Conservation (phyloP, 23 tunicate genomes). For the Phallusia fumigata region DNA sequence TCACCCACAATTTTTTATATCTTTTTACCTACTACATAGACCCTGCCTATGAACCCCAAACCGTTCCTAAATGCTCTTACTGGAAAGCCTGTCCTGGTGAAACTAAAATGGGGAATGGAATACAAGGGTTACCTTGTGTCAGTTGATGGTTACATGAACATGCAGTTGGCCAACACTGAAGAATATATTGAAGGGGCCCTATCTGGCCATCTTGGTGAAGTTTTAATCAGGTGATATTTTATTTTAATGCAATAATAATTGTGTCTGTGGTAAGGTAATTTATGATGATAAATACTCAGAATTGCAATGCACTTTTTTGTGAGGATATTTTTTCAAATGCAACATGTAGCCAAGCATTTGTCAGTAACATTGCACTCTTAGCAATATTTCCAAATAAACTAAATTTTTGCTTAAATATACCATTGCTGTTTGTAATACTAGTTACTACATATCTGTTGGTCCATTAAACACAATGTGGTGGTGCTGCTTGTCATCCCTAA, state of each 20-base stretch:
- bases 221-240: constrained; percentile 41
- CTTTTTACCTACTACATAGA: constrained; percentile 19
- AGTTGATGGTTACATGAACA: constrained; percentile 93
- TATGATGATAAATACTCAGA: no score
- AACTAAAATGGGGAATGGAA: constrained; percentile 95
- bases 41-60: constrained; percentile 87
- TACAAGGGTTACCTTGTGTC: constrained; percentile 88
- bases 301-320: no score
- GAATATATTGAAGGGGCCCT: constrained; percentile 86
- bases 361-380: no score
- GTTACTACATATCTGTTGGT: no score
- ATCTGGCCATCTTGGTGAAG: constrained; percentile 83
- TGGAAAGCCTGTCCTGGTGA: constrained; percentile 83
- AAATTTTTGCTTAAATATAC: no score
- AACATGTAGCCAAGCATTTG: no score
- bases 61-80: constrained; percentile 80
- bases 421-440: no score
- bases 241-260: neutral
- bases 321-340: no score
- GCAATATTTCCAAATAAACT: no score
- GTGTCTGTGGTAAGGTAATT: neutral
- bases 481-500: no score
- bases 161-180: constrained; percentile 85
- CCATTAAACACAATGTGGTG: neutral
- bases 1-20: no score